Percentiles rank a stretch among this genome's conserved stretches.
These are phyloP conservation scores for Anadara kagoshimensis DNA, from an alignment of 1,140 invertebrate species.

Conservation along the genomic window DNA sequence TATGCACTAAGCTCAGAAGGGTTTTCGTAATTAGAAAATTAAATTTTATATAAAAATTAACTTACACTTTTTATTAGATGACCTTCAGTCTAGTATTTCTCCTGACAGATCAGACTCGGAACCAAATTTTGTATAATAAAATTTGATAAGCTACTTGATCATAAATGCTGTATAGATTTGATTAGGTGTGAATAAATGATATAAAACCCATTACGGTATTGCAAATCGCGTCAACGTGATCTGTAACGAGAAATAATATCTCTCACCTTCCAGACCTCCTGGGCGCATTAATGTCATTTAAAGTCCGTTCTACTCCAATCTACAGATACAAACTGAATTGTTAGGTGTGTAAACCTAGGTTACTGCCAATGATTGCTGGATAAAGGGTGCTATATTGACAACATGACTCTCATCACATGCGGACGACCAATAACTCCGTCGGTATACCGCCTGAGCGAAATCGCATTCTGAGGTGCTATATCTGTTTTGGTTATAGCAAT, in stretches of 20 bases:
- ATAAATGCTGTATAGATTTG: slow-evolving; percentile 36
- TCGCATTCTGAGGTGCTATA: too few species aligned
- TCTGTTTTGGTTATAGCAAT: slow-evolving; percentile 5
- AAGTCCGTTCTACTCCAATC: slow-evolving; percentile 37
- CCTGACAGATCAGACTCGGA: too few species aligned
- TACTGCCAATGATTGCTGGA: slow-evolving; percentile 11
- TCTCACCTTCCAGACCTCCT: slow-evolving; percentile 20
- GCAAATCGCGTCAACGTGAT: slow-evolving; percentile 29
- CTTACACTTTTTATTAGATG: neutral
- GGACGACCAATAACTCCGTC: too few species aligned
- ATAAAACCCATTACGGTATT: slow-evolving; percentile 42
- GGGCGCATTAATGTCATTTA: slow-evolving; percentile 40
- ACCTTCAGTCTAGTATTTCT: neutral
- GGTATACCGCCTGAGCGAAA: too few species aligned
- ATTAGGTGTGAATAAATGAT: slow-evolving; percentile 39
- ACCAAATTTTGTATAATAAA: slow-evolving; percentile 7
- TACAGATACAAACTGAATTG: slow-evolving; percentile 23
- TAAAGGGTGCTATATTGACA: slow-evolving; percentile 28
- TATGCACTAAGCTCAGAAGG: neutral
- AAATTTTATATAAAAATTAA: neutral
- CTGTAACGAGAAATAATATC: slow-evolving; percentile 41
- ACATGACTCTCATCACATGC: too few species aligned
- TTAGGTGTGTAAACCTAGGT: slow-evolving; percentile 29
- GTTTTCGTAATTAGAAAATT: neutral
- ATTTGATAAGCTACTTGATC: slow-evolving; percentile 33